Evolutionary conservation across 35 echinoderm and acorn worm genomes (phyloP).

Genomic region (Diadema setosum): DNA sequence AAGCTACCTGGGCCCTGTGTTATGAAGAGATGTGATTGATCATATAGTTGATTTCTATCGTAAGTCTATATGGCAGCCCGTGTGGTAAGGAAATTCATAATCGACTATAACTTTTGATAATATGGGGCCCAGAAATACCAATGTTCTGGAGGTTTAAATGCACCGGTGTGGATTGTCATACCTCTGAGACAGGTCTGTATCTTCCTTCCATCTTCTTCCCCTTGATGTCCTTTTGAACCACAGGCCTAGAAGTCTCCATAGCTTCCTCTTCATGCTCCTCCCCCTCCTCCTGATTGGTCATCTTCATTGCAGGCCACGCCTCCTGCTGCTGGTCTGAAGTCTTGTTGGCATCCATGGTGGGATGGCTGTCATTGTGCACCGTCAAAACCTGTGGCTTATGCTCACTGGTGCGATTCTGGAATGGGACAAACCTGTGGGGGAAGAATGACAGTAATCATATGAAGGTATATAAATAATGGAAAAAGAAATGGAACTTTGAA

Average conservation of each 20-base stretch:
- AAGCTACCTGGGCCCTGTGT: too few relatives aligned
- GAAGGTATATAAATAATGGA: too few relatives aligned
- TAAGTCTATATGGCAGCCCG: too few relatives aligned
- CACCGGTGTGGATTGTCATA: too few relatives aligned
- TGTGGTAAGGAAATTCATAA: too few relatives aligned
- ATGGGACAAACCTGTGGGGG: neutral
- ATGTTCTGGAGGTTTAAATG: too few relatives aligned
- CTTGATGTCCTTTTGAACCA: neutral
- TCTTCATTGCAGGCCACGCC: neutral
- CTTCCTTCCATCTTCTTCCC: conserved; percentile 63
- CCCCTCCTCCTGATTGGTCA: conserved; percentile 26
- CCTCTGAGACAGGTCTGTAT: conserved; percentile 76
- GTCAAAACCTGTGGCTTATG: neutral
- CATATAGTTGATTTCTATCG: too few relatives aligned
- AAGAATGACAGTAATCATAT: neutral
- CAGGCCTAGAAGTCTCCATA: conserved; percentile 2
- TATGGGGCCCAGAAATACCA: too few relatives aligned
- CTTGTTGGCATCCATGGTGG: neutral
- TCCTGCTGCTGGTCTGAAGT: neutral
- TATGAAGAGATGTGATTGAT: too few relatives aligned
- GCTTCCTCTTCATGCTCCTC: conserved; percentile 7
- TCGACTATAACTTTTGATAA: too few relatives aligned
- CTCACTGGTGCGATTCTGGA: neutral
- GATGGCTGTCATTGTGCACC: too few relatives aligned
- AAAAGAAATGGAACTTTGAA: too few relatives aligned